Evolutionary conservation across 1,140 invertebrate species (phyloP).

Genomic region (Latrodectus geometricus): DNA sequence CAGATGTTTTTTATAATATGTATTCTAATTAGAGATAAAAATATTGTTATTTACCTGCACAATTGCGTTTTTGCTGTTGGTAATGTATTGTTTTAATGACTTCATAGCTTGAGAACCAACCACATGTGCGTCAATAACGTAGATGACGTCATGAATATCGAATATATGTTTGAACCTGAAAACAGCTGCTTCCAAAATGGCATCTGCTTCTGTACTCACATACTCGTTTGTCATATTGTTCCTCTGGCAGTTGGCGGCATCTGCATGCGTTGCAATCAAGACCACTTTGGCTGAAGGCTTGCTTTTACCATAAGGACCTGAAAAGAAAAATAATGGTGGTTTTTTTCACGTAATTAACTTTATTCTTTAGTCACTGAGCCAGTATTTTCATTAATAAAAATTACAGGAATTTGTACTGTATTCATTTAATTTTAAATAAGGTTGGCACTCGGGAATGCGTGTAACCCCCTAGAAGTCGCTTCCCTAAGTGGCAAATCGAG

Average conservation of each 20-base stretch:
- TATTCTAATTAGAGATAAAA: no score
- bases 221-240: constrained; percentile 72
- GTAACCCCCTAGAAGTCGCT: no score
- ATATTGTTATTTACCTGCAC: constrained; percentile 68
- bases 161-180: constrained; percentile 73
- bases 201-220: constrained; percentile 73
- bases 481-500: no score
- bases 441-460: no score
- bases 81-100: constrained; percentile 73
- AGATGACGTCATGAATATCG: constrained; percentile 72
- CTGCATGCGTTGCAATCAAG: constrained; percentile 78
- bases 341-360: not conserved
- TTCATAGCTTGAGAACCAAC: constrained; percentile 74
- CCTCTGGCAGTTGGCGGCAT: constrained; percentile 69
- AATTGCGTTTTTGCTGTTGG: constrained; percentile 69
- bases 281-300: constrained; percentile 72
- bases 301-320: constrained; percentile 74
- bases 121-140: constrained; percentile 76
- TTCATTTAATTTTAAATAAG: no score
- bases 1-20: no score
- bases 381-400: no score
- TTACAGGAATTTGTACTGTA: no score
- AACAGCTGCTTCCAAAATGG: constrained; percentile 72
- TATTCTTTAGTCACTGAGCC: no score
- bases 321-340: not conserved